These are phyloP conservation scores for Mustela lutreola DNA, from an alignment of 2,113 vertebrate genomes.

Conservation along the genomic window DNA sequence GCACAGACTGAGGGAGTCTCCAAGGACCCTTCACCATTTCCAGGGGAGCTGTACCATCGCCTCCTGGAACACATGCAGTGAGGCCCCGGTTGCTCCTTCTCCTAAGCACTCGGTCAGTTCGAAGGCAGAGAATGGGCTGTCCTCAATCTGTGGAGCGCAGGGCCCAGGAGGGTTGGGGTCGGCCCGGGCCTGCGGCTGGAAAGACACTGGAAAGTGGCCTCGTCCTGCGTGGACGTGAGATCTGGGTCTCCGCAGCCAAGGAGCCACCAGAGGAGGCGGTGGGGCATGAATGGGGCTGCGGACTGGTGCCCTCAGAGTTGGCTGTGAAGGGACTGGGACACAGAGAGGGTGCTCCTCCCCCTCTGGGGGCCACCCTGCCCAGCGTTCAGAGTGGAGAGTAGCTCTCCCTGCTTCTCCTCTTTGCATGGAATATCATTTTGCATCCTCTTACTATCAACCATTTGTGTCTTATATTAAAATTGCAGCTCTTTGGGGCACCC, in stretches of 20 bases:
- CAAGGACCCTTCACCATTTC: neutral
- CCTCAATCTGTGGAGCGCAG: neutral
- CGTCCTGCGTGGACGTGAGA: too few relatives aligned
- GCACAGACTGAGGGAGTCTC: neutral
- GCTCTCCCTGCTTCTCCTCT: neutral
- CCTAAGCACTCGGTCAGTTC: neutral
- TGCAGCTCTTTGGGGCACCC: neutral
- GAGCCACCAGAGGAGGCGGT: too few relatives aligned
- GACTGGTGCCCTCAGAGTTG: neutral
- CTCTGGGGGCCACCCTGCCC: neutral
- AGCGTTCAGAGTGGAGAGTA: too few relatives aligned
- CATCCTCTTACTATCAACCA: neutral
- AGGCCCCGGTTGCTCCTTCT: neutral
- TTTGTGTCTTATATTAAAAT: neutral
- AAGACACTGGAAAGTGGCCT: too few relatives aligned
- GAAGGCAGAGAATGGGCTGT: neutral
- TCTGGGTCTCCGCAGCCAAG: too few relatives aligned
- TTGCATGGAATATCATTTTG: neutral
- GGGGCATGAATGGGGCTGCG: too few relatives aligned
- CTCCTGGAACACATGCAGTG: neutral
- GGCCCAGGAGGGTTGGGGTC: neutral
- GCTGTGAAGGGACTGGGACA: neutral
- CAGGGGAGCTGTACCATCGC: neutral
- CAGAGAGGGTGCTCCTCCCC: neutral
- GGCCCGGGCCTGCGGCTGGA: too few relatives aligned